Evolutionary conservation across 1,140 invertebrate genomes (phyloP).

Genomic region (Acromyrmex charruanus): DNA sequence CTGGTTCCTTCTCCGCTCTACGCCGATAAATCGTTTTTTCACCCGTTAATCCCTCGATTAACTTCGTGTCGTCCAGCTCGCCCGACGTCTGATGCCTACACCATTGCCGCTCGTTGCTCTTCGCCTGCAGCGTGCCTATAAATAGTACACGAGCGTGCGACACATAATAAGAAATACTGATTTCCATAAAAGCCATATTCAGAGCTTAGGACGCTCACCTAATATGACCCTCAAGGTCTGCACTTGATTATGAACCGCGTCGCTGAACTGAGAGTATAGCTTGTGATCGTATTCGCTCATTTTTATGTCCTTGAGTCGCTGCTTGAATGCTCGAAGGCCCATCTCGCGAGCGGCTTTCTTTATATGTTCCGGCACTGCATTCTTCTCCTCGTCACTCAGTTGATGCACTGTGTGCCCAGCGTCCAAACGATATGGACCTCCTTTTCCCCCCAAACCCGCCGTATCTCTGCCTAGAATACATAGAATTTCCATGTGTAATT

Average conservation of each 20-base stretch:
- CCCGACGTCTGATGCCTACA: slow-evolving; percentile 96
- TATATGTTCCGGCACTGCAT: slow-evolving; percentile 95
- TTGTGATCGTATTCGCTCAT: slow-evolving; percentile 98
- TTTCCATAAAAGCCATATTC: background rate
- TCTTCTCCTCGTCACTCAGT: slow-evolving; percentile 96
- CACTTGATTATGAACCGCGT: slow-evolving; percentile 93
- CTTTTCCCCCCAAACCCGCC: slow-evolving; percentile 97
- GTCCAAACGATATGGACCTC: slow-evolving; percentile 96
- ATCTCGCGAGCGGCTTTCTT: slow-evolving; percentile 96
- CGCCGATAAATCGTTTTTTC: slow-evolving; percentile 96
- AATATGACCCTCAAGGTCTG: slow-evolving; percentile 89
- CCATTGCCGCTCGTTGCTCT: slow-evolving; percentile 98
- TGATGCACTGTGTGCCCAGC: slow-evolving; percentile 96
- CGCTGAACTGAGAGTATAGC: slow-evolving; percentile 94
- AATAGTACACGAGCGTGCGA: background rate
- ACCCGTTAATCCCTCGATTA: slow-evolving; percentile 97
- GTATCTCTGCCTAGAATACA: slow-evolving; percentile 90
- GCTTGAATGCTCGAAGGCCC: slow-evolving; percentile 95
- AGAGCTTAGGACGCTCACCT: slow-evolving; percentile 78
- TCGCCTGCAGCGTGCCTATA: slow-evolving; percentile 92
- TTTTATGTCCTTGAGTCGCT: slow-evolving; percentile 95
- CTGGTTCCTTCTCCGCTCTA: slow-evolving; percentile 93
- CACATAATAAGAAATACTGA: background rate
- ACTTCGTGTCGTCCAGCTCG: slow-evolving; percentile 97
- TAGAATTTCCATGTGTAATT: background rate